A percentile compares a stretch with the other conserved stretches of the same genome.
These are phyloP conservation scores for Sinocyclocheilus maitianheensis DNA, from an alignment of 2,113 vertebrate species.

Conservation along the genomic window DNA sequence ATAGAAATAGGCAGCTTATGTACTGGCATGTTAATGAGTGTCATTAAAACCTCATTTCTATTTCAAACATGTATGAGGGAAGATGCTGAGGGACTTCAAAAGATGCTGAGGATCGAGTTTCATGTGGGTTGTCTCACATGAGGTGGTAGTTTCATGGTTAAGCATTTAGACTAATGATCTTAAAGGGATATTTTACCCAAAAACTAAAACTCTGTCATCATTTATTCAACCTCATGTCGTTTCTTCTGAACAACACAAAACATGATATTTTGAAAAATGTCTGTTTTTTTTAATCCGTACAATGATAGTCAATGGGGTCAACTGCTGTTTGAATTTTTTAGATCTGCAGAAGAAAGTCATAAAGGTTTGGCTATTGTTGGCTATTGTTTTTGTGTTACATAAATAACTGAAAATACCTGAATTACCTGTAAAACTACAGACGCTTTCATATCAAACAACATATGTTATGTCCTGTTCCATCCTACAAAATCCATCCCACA, in stretches of 20 bases:
- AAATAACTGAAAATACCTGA: background rate
- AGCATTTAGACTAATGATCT: background rate
- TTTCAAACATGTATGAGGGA: background rate
- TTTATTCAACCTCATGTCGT: background rate
- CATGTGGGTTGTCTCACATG: background rate
- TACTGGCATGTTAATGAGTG: constrained; percentile 18
- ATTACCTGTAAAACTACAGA: background rate
- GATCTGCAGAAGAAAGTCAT: too few species aligned
- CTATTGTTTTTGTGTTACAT: background rate
- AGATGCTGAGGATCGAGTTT: background rate
- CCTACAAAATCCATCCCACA: background rate
- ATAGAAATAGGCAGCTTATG: background rate
- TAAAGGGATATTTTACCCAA: background rate
- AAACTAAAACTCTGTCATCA: too few species aligned
- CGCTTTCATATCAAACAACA: background rate
- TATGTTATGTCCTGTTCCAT: background rate
- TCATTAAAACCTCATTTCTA: constrained; percentile 20
- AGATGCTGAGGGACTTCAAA: constrained; percentile 19
- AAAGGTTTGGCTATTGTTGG: too few species aligned
- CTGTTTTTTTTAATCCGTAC: background rate
- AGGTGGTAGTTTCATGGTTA: constrained; percentile 10
- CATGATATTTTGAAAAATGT: background rate
- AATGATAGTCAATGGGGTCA: background rate
- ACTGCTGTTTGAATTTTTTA: background rate
- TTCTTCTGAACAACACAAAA: background rate